A percentile compares a stretch with the other conserved stretches of the same genome.
Evolutionary conservation across 2,797 vertebrate species (phyloP).

Genomic region (Clarias platycephalus): DNA sequence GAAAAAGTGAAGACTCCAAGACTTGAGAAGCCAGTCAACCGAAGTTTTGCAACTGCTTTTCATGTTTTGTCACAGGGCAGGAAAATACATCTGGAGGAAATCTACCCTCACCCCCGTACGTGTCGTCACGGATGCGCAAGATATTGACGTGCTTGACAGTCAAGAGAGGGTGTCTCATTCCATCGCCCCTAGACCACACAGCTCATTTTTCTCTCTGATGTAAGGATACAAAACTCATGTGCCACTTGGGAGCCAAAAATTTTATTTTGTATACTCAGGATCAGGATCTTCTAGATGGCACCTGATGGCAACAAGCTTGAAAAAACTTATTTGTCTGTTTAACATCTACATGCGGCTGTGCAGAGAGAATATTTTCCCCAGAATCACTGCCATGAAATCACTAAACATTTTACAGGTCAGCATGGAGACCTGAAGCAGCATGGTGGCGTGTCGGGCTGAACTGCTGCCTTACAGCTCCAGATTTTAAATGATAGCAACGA

Average conservation of each 20-base stretch:
- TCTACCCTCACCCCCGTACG: not conserved
- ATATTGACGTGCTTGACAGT: not conserved
- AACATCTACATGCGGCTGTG: not conserved
- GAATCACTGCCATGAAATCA: not conserved
- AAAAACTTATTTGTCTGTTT: not conserved
- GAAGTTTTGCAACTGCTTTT: not conserved
- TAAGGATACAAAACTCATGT: not conserved
- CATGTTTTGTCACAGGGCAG: not conserved
- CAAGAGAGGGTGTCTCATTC: not conserved
- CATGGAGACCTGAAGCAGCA: not conserved
- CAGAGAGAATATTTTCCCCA: not conserved
- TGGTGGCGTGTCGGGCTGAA: too few relatives aligned
- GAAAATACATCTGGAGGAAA: not conserved
- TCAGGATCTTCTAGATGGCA: not conserved
- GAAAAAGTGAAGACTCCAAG: not conserved
- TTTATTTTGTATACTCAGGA: not conserved
- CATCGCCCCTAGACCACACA: not conserved
- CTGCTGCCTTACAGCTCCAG: not conserved
- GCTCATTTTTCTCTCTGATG: not conserved
- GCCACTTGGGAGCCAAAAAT: not conserved
- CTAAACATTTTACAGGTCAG: constrained; percentile 1
- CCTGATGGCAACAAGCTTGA: not conserved
- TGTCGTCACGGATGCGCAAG: not conserved
- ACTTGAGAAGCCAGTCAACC: not conserved
- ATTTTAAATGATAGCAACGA: not conserved